Evolutionary conservation across 2,888 invertebrate genomes (phyloP).

Genomic region (Lordiphosa fenestrarum): DNA sequence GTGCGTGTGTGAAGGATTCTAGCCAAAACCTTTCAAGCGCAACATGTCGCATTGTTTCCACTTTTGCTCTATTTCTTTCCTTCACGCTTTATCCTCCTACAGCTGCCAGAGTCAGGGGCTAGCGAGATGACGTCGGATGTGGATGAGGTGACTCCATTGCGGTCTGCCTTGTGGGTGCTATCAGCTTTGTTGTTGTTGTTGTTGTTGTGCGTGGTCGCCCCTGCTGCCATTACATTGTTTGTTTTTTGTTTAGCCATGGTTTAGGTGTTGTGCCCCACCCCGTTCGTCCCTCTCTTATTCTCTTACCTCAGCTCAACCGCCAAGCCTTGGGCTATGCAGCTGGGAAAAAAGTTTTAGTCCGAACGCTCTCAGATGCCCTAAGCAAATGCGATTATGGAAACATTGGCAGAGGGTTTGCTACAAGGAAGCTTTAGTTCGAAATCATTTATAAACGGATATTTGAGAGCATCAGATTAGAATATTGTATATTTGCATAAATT

Average conservation of each 20-base stretch:
- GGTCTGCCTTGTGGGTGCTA: constrained; percentile 30
- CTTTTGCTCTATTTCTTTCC: constrained; percentile 27
- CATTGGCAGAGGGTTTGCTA: not conserved
- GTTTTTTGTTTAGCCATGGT: constrained; percentile 61
- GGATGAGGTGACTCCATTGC: constrained; percentile 2
- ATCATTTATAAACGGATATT: not conserved
- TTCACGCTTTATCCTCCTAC: constrained; percentile 8
- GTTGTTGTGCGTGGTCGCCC: constrained; percentile 49
- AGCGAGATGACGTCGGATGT: constrained; percentile 4
- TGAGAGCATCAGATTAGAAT: too few relatives aligned
- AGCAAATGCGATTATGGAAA: not conserved
- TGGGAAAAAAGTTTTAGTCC: constrained; percentile 11
- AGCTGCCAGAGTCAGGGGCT: constrained; percentile 29
- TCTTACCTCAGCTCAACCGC: constrained; percentile 10
- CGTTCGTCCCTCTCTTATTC: constrained; percentile 13
- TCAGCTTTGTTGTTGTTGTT: constrained; percentile 29
- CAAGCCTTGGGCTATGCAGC: constrained; percentile 29
- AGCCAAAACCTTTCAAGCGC: constrained; percentile 57
- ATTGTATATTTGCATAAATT: too few relatives aligned
- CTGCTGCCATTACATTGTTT: constrained; percentile 70
- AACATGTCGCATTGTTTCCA: constrained; percentile 73
- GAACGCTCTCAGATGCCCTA: constrained; percentile 3
- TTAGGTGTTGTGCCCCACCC: constrained; percentile 29
- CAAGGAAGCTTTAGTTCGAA: not conserved
- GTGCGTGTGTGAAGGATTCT: constrained; percentile 20